Base-by-base conservation (phyloP, 1,140 invertebrate genomes). In the Medauroidea extradentata region DNA sequence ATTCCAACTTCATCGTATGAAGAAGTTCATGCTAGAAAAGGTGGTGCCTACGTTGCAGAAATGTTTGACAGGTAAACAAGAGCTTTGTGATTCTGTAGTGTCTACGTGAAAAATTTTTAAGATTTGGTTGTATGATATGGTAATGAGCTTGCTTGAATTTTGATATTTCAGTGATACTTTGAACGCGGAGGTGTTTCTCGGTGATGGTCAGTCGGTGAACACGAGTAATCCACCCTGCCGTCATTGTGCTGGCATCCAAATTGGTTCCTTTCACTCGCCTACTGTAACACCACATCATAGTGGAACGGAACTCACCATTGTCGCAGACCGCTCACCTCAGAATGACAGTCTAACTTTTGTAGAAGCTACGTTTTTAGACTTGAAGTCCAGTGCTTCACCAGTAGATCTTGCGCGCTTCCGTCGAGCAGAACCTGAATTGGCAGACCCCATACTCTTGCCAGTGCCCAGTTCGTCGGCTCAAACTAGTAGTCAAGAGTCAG, bases 31-130 rank as follows among this genome's bases (percentile, higher is more conserved):
- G 81, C 78, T 8, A 76, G 77, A 4, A 72, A 73, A 44, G 79
- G 81, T 14, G 88, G 87, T 9, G 89, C 89, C 16, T 93, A 93
- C 71, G 75, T 93, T 14, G 90, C 90, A 0, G 91, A 93, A 73
- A 83, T 88, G 69, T 87, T 93, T 63, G 85, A 88, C 29, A 82
- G 81, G 83, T 85, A 69, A 61, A 60, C 46, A 23, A 11, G 13
- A 4, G 16, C 16, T 34, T 19, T 24, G n/a, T 9, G 29, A 21
- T 4, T 46, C 1, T 46, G 23, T 46, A 1, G 44, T 46, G 11
- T 34, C 29, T n/a, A n/a, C n/a, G n/a, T n/a, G n/a, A n/a, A n/a
- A n/a, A n/a, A n/a, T n/a, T n/a, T n/a, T n/a, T n/a, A n/a, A n/a
- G n/a, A n/a, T n/a, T n/a, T n/a, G n/a, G n/a, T n/a, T n/a, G n/a